Evolutionary conservation across 2,113 vertebrate species (phyloP), one percentile per base, ranked within the genome.

Genomic region (Lichenostomus cassidix): DNA sequence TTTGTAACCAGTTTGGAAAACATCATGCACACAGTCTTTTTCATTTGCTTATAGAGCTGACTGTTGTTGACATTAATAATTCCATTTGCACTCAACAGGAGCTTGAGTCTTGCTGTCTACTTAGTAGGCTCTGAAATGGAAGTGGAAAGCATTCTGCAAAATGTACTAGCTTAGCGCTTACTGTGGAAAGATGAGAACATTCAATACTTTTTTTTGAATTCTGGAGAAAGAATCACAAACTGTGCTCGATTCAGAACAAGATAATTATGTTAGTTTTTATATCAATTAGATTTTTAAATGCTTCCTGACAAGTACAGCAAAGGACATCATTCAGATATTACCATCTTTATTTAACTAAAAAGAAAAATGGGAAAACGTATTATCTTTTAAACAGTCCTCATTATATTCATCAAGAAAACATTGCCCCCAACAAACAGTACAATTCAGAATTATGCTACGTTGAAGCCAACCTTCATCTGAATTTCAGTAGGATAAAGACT

Each of bases 31-130:
- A 55, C 27, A 1, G 5, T 60, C 59, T 62, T 46, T n/a, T 74
- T 49, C 24, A 20, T 74, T 89, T 59, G 44, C 16, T 94, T 91
- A 31, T 9, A 67, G 25, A 75, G 24, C 47, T 58, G 33, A 50
- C 46, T 62, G n/a, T 29, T 97, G 77, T 91, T 94, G 81, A 71
- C 44, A 50, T 73, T 70, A 87, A 29, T 83, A 71, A 92, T 93
- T 92, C 73, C 35, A 33, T 83, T 90, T 89, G 52, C 52, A 27
- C 22, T 77, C 39, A 24, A 15, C 8, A 13, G 52, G 52, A 89
- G 41, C 8, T 0, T 58, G 77, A 68, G 53, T 76, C 58, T 82
- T 87, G 24, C 79, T 67, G 19, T 81, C 47, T 78, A 8, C 24
- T 78, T 70, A 46, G 24, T 21, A 74, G 81, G n/a, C 69, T 97